Base-by-base conservation (phyloP, 2,888 invertebrate genomes). In the Phytoseiulus persimilis region DNA sequence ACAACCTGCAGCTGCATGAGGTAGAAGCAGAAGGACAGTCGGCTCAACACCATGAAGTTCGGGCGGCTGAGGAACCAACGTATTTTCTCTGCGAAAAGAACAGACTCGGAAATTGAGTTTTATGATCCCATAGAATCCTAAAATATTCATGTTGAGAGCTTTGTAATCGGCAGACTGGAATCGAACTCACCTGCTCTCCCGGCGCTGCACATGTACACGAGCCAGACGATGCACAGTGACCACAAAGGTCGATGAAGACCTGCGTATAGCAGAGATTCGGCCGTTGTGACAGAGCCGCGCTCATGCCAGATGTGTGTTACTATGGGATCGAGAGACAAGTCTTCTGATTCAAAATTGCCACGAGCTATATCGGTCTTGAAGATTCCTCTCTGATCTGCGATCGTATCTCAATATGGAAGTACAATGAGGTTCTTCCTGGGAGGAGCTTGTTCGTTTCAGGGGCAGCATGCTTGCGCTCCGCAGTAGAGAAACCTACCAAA, bases 1-100 rank as follows among this genome's bases (percentile, higher is more conserved):
- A 84, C 33, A 9, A 84, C 84, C 3, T 31, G 31, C 32, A 31
- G 11, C 84, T 84, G 84, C 23, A 23, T 32, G 23, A 84, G 84
- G 33, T 84, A 84, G 84, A 84, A 84, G 31, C 84, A n/a, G 31
- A 31, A 84, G 18, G 84, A 84, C 31, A 84, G 33, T 23, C 84
- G 18, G 33, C 84, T 84, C n/a, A 84, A 31, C 3, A 84, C 33
- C 84, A 84, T 31, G 23, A n/a, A 28, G 31, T 84, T 84, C 31
- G 84, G 84, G 3, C 84, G 84, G 9, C 31, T 84, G 2, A 84
- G 84, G 3, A 84, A 18, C 84, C 84, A 84, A 32, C 84, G 84
- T 32, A 84, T 18, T 32, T 11, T 18, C 23, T 32, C 84, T 84
- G 31, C 0, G 31, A 33, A 6, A 31, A 5, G 14, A 6, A 5